Percentiles rank a stretch among this genome's conserved stretches.
Conservation (phyloP, 2,113 vertebrate species). For the Gavialis gangeticus region DNA sequence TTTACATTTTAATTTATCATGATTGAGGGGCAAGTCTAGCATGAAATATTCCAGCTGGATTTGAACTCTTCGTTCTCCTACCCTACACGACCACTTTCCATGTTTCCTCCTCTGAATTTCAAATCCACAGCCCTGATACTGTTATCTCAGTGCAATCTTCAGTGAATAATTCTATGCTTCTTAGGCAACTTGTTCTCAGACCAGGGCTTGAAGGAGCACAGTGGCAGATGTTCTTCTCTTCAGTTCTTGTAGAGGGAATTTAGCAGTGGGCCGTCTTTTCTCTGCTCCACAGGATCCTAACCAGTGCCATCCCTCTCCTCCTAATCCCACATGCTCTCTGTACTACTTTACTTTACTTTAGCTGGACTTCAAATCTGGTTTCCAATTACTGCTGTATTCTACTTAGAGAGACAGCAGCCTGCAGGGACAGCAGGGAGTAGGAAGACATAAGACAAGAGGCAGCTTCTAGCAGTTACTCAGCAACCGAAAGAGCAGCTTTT, state of each 20-base stretch:
- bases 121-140: not conserved
- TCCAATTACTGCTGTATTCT: not conserved
- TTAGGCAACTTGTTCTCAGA: not conserved
- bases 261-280: not conserved
- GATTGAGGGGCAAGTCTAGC: not conserved
- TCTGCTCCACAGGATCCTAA: fast-evolving
- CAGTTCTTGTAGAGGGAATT: not conserved
- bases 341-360: not conserved
- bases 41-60: not conserved
- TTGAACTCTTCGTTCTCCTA: not conserved
- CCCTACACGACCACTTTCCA: not conserved
- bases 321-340: not conserved
- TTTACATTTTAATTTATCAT: not conserved
- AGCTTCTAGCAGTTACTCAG: fast-evolving
- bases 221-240: not conserved
- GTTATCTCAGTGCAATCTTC: not conserved
- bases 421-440: not conserved
- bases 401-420: not conserved
- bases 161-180: not conserved
- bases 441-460: not conserved
- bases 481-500: not conserved
- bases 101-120: slow-evolving; percentile 5
- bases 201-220: not conserved
- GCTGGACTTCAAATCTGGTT: not conserved
- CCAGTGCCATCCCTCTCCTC: not conserved